A percentile compares a stretch with the other conserved stretches of the same genome.
Evolutionary conservation across 2,888 invertebrate species (phyloP).

Genomic region (Gisinianus flammeolus): DNA sequence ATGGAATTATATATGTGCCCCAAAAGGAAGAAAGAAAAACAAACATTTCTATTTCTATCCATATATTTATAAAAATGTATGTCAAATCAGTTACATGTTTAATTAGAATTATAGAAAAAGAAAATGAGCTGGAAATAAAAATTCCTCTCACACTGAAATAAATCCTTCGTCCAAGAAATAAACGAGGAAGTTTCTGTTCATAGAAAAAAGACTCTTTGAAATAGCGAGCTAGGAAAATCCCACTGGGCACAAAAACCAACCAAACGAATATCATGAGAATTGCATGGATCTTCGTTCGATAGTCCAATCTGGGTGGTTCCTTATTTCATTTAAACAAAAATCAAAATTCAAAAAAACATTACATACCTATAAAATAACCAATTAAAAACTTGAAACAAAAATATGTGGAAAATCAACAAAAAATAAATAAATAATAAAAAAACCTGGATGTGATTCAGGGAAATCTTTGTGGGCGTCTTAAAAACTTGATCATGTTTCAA

Average conservation of each 20-base stretch:
- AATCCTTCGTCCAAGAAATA: conserved; percentile 3
- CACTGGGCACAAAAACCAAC: not conserved
- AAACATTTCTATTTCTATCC: too few species aligned
- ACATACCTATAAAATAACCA: not conserved
- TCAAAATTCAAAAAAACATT: not conserved
- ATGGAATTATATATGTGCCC: too few species aligned
- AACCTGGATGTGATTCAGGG: conserved; percentile 6
- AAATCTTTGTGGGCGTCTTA: not conserved
- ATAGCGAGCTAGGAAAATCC: conserved; percentile 5
- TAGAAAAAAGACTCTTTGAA: conserved; percentile 17
- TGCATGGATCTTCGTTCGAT: not conserved
- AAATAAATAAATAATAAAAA: not conserved
- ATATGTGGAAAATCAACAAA: not conserved
- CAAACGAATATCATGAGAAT: not conserved
- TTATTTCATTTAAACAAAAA: not conserved
- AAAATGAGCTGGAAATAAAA: too few species aligned
- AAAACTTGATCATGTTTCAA: conserved; percentile 8
- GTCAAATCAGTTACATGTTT: too few species aligned
- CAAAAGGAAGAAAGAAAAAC: too few species aligned
- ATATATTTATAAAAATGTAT: too few species aligned
- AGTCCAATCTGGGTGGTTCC: not conserved
- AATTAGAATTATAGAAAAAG: too few species aligned
- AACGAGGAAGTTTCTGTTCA: not conserved
- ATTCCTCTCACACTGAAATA: too few species aligned
- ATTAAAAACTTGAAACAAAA: not conserved